A percentile compares a stretch with the other conserved stretches of the same genome.
Conservation (phyloP, 2,113 vertebrate genomes). For the Sialia sialis region DNA sequence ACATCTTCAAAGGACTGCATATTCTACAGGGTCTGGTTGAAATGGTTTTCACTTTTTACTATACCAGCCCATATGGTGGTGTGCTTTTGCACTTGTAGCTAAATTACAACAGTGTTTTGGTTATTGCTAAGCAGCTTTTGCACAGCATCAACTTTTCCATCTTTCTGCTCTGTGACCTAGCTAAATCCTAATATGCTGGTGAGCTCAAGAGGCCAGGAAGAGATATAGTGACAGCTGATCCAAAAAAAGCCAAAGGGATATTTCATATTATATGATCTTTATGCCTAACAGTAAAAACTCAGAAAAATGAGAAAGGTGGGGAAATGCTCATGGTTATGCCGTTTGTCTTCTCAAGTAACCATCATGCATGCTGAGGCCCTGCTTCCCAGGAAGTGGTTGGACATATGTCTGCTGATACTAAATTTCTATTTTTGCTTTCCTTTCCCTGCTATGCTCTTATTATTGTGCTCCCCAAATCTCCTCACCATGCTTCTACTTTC, state of each 20-base stretch:
- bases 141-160: not conserved
- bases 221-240: not conserved
- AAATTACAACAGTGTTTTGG: not conserved
- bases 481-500: not conserved
- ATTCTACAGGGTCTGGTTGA: not conserved
- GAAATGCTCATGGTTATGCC: not conserved
- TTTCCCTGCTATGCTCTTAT: not conserved
- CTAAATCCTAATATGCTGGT: not conserved
- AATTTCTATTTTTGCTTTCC: not conserved
- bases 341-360: not conserved
- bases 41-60: not conserved
- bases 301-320: not conserved
- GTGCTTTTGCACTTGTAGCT: not conserved
- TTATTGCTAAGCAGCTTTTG: not conserved
- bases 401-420: not conserved
- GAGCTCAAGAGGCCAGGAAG: not conserved
- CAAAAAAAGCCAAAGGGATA: not conserved
- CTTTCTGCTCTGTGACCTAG: not conserved
- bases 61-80: not conserved
- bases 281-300: not conserved
- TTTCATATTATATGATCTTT: not conserved
- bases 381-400: not conserved
- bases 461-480: not conserved
- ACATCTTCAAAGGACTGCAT: not conserved
- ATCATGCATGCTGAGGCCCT: fast-evolving